phyloP scores from a whole-genome alignment of 2,797 vertebrate genomes.

The Hephaestus fuliginosus region DNA sequence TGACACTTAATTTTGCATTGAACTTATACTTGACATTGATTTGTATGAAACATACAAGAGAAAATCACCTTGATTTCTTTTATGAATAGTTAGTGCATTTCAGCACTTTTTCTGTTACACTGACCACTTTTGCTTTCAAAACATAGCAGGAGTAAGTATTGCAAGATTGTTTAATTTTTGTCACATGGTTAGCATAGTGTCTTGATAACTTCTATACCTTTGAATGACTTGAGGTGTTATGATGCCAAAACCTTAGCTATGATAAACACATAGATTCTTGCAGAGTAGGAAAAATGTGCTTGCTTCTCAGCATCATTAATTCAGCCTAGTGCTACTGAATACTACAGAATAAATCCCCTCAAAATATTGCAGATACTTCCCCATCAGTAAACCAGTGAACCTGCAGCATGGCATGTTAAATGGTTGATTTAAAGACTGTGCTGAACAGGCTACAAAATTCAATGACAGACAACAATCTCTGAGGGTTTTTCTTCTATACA shows the following conservation, averaged over 20 bases:
- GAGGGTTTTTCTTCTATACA: conserved; percentile 44
- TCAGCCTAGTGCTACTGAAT: conserved; percentile 46
- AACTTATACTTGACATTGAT: conserved; percentile 33
- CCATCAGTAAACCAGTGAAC: conserved; percentile 42
- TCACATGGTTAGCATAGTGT: conserved; percentile 63
- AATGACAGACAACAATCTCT: conserved; percentile 26
- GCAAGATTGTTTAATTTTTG: conserved; percentile 47
- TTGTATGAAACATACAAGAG: conserved; percentile 27
- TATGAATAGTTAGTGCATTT: conserved; percentile 31
- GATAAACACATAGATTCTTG: conserved; percentile 66
- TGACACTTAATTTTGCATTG: conserved; percentile 16
- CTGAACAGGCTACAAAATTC: conserved; percentile 38
- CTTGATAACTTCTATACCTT: conserved; percentile 72
- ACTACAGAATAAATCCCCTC: conserved; percentile 40
- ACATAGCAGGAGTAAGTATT: conserved; percentile 38
- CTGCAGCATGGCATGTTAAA: conserved; percentile 80
- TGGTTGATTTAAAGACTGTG: conserved; percentile 63
- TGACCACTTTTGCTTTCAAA: conserved; percentile 34
- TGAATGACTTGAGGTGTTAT: conserved; percentile 72
- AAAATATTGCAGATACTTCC: conserved; percentile 46
- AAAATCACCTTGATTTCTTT: conserved; percentile 34
- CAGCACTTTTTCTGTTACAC: conserved; percentile 39
- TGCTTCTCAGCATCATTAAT: conserved; percentile 61
- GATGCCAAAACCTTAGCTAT: conserved; percentile 66
- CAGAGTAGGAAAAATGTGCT: conserved; percentile 44